phyloP scores from a whole-genome alignment of 2,888 invertebrate genomes.

The Oxycera nigricornis region DNA sequence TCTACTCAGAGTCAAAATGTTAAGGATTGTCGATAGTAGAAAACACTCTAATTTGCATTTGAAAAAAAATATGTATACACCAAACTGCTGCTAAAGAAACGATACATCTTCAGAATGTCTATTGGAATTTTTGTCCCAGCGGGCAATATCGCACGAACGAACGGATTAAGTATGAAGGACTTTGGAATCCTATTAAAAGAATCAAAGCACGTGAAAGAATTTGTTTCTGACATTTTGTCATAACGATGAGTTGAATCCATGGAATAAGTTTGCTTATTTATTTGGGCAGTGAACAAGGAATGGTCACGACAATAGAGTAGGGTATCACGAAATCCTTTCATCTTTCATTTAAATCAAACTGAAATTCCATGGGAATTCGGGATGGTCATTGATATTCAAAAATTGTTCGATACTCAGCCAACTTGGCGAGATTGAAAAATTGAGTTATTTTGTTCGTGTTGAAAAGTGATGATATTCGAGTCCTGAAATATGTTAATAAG shows the following conservation, averaged over 20 bases:
- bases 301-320: background rate
- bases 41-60: background rate
- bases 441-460: no score
- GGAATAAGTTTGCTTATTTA: background rate
- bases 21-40: background rate
- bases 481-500: no score
- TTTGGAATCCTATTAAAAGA: background rate
- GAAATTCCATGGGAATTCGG: background rate
- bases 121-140: background rate
- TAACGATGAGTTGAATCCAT: background rate
- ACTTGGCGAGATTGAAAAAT: no score
- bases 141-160: background rate
- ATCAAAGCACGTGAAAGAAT: background rate
- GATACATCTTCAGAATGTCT: no score
- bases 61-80: background rate
- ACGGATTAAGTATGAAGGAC: background rate
- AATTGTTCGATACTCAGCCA: no score
- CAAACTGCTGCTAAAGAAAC: background rate
- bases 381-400: background rate
- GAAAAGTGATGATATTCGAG: no score
- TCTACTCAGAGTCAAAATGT: background rate
- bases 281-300: no score
- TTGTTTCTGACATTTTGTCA: background rate
- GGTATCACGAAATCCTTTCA: background rate
- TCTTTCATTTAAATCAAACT: slow-evolving; percentile 1